These are phyloP conservation scores for Oostethus manadensis DNA, from an alignment of 2,113 vertebrate genomes.

Conservation along the genomic window DNA sequence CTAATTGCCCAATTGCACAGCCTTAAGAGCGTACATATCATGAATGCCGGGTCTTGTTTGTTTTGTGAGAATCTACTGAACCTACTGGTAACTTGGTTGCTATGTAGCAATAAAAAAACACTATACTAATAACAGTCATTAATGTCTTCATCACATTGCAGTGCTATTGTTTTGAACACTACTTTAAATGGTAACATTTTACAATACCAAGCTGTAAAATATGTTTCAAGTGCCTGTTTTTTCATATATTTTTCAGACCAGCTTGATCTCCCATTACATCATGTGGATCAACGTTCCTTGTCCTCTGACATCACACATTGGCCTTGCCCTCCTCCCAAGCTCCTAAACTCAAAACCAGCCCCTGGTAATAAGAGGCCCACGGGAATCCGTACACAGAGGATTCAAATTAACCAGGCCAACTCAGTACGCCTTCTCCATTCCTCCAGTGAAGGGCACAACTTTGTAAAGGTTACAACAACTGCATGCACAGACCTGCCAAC, in stretches of 20 bases:
- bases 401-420: conserved; percentile 53
- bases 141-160: no score
- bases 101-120: no score
- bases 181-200: not conserved
- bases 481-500: not conserved
- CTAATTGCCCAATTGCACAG: no score
- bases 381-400: conserved; percentile 48
- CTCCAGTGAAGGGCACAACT: conserved; percentile 9
- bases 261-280: conserved; percentile 6
- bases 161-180: no score
- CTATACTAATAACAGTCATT: no score
- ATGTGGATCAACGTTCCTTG: conserved; percentile 33
- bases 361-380: conserved; percentile 28
- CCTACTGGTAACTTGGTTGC: no score
- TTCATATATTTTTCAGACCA: conserved; percentile 30
- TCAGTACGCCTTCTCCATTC: conserved; percentile 13
- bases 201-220: not conserved
- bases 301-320: conserved; percentile 58
- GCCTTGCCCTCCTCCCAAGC: conserved; percentile 61
- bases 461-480: conserved; percentile 15
- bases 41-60: no score
- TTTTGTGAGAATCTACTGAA: no score
- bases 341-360: conserved; percentile 7
- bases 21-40: no score
- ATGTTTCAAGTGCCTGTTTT: not conserved